Evolutionary conservation across 2,113 vertebrate species (phyloP), one percentile per base, ranked within the genome.

Genomic region (Serinus canaria): DNA sequence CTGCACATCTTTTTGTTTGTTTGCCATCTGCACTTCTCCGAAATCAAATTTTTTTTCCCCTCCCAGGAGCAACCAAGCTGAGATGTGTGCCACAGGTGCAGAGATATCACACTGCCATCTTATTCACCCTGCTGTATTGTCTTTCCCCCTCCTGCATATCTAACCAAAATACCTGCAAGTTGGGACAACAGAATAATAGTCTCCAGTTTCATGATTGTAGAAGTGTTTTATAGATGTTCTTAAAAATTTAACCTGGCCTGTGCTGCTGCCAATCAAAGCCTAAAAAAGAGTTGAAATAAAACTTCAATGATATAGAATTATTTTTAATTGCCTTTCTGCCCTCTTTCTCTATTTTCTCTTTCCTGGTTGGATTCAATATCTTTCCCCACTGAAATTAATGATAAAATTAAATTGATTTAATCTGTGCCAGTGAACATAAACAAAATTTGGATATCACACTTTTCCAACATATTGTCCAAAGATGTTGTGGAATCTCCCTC

Each of bases 261-360:
- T 53, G 4, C n/a, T 63, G 24, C 31, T 59, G 44, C 53, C 28
- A 79, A 16, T 58, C 16, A 86, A 80, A 72, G 5, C 4, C 35
- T 44, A 31, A 72, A 75, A n/a, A 44, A 12, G 0, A 18, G 18
- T 55, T 25, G 5, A 74, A 55, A 43, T 24, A 74, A 56, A 44
- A 11, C 0, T 47, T 52, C 14, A 44, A 9, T 21, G 14, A 5
- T 24, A 63, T 49, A 53, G 18, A 33, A 62, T 56, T 55, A 53
- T 31, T 89, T 86, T 91, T 56, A 35, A 28, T 53, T 68, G 6
- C 1, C 4, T 35, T 86, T 46, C 0, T 7, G 1, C 0, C 2
- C 7, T 25, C 9, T 62, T 66, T 41, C 7, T 20, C 9, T 39
- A 7, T 47, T 60, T 73, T 70, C 10, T 74, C 7, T 90, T 87